Percentiles rank a stretch among this genome's conserved stretches.
phyloP scores from a whole-genome alignment of 2,888 invertebrate genomes.

The Drosophila kambysellisi region DNA sequence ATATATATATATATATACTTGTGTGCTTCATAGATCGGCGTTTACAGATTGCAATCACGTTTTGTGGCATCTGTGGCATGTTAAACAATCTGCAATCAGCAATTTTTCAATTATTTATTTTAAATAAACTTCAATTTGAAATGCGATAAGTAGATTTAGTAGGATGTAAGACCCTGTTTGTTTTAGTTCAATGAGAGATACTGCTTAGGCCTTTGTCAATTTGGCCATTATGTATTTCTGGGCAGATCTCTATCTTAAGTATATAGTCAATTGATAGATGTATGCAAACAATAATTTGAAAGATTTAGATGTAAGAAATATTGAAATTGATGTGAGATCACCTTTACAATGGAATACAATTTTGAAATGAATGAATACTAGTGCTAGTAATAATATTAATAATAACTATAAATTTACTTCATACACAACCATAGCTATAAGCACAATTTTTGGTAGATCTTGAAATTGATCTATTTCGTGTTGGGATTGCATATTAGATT shows the following conservation, averaged over 20 bases:
- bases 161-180: conserved; percentile 1
- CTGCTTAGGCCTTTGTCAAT: conserved; percentile 1
- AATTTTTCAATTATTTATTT: background rate
- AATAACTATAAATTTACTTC: conserved; percentile 21
- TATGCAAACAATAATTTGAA: conserved; percentile 10
- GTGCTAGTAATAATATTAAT: conserved; percentile 3
- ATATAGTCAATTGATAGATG: conserved; percentile 12
- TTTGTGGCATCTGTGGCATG: conserved; percentile 1
- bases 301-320: conserved; percentile 23
- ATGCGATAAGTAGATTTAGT: conserved; percentile 7
- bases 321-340: conserved; percentile 27
- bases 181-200: background rate
- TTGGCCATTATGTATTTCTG: background rate
- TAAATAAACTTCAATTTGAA: background rate
- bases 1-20: background rate
- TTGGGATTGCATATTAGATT: conserved; percentile 2
- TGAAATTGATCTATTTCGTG: conserved; percentile 2
- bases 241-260: background rate
- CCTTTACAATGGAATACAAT: conserved; percentile 31
- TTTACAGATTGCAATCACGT: background rate
- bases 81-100: background rate
- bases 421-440: conserved; percentile 27
- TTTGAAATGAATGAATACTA: conserved; percentile 15
- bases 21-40: background rate
- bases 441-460: conserved; percentile 16